Evolutionary conservation across 1,140 invertebrate species (phyloP).

Genomic region (Rhopalosiphum padi): DNA sequence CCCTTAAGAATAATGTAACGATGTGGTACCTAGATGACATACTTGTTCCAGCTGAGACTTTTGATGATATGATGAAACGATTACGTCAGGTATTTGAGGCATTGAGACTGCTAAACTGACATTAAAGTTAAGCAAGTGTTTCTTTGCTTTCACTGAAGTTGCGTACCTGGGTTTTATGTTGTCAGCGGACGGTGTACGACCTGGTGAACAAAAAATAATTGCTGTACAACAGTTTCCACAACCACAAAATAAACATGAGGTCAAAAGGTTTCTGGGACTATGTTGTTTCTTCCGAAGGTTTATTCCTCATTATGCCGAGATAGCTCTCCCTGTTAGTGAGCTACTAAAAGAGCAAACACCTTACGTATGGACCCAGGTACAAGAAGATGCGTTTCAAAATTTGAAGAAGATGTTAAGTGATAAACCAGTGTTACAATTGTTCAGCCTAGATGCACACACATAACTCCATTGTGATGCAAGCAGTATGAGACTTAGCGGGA

Average conservation of each 20-base stretch:
- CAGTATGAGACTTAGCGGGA: not conserved
- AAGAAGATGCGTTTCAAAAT: not conserved
- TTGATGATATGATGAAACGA: too few relatives aligned
- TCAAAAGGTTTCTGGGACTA: not conserved
- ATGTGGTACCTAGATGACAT: too few relatives aligned
- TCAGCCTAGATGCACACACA: not conserved
- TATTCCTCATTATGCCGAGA: constrained; percentile 9
- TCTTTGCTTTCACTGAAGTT: not conserved
- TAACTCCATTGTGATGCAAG: constrained; percentile 55
- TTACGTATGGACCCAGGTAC: too few relatives aligned
- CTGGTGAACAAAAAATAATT: not conserved
- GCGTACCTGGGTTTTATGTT: constrained; percentile 27
- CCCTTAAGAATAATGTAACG: too few relatives aligned
- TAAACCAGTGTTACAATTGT: constrained; percentile 56
- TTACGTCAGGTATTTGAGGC: too few relatives aligned
- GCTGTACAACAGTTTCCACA: not conserved
- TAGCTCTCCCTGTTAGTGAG: too few relatives aligned
- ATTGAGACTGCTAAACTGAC: too few relatives aligned
- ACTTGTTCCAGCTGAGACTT: too few relatives aligned
- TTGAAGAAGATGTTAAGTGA: not conserved
- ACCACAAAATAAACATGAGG: not conserved
- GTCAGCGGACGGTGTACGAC: not conserved
- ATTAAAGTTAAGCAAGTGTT: too few relatives aligned
- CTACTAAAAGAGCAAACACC: too few relatives aligned
- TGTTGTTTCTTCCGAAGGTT: constrained; percentile 13